These are phyloP conservation scores for Aphrocallistes beatrix DNA, from an alignment of 37 sponge, comb jelly and placozoan species.

Conservation along the genomic window DNA sequence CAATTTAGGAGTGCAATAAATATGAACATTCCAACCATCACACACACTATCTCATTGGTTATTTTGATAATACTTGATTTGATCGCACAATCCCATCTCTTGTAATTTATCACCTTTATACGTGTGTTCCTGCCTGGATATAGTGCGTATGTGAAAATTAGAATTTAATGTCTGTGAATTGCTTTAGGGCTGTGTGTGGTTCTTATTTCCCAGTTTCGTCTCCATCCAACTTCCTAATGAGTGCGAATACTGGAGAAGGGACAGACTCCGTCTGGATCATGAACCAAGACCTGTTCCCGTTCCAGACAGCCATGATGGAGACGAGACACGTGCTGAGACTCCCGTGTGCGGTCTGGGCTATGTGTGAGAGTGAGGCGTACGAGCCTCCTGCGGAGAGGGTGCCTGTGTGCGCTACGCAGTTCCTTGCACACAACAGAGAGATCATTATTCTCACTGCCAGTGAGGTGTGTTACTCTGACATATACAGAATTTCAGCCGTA, in stretches of 20 bases:
- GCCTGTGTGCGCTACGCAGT: background rate
- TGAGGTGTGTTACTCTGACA: no score
- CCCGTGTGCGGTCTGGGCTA: background rate
- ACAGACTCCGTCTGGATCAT: constrained; percentile 60
- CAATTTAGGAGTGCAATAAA: no score
- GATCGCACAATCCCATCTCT: no score
- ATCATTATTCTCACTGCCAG: background rate
- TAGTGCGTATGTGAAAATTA: no score
- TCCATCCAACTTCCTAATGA: background rate
- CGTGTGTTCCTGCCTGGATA: no score
- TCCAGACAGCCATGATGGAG: constrained; percentile 52
- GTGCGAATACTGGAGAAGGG: background rate
- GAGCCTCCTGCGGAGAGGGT: background rate
- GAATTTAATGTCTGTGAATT: no score
- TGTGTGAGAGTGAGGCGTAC: background rate
- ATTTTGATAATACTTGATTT: no score
- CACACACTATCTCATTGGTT: no score
- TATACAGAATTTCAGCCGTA: no score
- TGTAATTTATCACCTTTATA: no score
- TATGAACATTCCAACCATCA: no score
- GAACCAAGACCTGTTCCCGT: constrained; percentile 70
- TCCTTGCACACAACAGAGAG: background rate
- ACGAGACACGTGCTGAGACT: constrained; percentile 24
- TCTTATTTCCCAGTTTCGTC: background rate
- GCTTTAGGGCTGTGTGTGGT: background rate